Base-by-base conservation (phyloP, 2,888 invertebrate species). In the Troides helena region DNA sequence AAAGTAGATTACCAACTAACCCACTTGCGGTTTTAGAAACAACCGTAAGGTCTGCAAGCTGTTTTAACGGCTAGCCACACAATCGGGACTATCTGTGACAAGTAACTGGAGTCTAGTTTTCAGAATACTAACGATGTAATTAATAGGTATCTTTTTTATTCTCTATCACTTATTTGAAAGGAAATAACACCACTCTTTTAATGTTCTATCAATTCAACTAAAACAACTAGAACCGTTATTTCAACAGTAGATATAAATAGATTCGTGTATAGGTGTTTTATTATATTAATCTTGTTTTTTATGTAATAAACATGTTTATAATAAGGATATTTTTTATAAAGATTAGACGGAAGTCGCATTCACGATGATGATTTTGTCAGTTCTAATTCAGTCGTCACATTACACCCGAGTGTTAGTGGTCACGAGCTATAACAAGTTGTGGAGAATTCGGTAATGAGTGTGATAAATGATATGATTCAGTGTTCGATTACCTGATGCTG, bases 391-490 rank as follows among this genome's bases (percentile, higher is more conserved):
- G 60, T 63, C 60, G 56, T 56, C 74, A 70, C 57, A 62, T 69
- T 30, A 65, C 74, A 74, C 75, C 73, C 72, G 70, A 71, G 73
- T 78, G 77, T 77, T 82, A 82, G 81, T 74, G 76, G 77, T 73
- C 74, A 76, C 77, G 77, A 79, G 76, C 77, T 78, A 78, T 79
- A 80, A 80, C 78, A 77, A 78, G 77, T 77, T 77, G 79, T 75
- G 73, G 76, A 77, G 78, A 80, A 82, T 85, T 86, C 77, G 78
- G 84, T 82, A 83, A 84, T 79, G 81, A 83, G 80, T 80, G 77
- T 86, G 88, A 85, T 86, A 88, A 86, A 88, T 85, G 87, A 89
- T 86, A 87, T 81, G 75, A 75, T 43, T 57, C 73, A 80, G 84
- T 84, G 78, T 88, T 78, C 70, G 77, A 80, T 87, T 85, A 82